These are phyloP conservation scores for Silurus lanzhouensis DNA, from an alignment of 2,797 vertebrate genomes.

Conservation along the genomic window DNA sequence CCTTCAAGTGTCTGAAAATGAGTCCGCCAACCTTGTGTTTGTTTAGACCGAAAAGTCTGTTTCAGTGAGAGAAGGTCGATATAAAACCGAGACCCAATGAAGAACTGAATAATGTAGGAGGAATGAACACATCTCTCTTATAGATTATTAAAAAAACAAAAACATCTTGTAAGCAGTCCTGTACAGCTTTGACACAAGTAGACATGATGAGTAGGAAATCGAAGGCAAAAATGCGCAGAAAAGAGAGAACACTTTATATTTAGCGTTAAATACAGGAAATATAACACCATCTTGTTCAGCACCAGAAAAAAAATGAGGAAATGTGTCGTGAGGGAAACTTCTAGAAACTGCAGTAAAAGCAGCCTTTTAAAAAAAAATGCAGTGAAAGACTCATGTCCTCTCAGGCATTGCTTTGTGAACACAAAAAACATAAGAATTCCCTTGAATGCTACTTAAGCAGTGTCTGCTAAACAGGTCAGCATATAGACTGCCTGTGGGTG, in stretches of 20 bases:
- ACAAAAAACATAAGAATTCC: conserved; percentile 9
- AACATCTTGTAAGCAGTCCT: background rate
- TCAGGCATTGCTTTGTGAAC: background rate
- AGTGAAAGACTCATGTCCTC: background rate
- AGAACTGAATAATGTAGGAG: background rate
- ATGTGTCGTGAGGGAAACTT: background rate
- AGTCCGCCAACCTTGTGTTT: background rate
- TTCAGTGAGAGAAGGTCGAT: background rate
- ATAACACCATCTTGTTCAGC: background rate
- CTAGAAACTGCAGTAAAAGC: background rate
- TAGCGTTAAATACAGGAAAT: background rate
- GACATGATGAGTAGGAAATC: background rate
- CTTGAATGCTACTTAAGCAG: background rate
- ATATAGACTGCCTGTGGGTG: background rate
- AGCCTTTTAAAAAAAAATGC: background rate
- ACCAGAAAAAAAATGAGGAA: background rate
- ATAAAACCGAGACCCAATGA: background rate
- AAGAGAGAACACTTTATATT: background rate
- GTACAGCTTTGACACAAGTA: background rate
- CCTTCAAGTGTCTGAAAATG: background rate
- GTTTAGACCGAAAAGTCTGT: background rate
- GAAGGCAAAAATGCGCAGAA: background rate
- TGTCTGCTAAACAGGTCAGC: background rate
- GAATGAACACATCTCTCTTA: conserved; percentile 15
- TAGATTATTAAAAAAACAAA: background rate